Percentiles rank a stretch among this genome's conserved stretches.
phyloP scores from a whole-genome alignment of 2,113 vertebrate genomes.

The Tachysurus fulvidraco region DNA sequence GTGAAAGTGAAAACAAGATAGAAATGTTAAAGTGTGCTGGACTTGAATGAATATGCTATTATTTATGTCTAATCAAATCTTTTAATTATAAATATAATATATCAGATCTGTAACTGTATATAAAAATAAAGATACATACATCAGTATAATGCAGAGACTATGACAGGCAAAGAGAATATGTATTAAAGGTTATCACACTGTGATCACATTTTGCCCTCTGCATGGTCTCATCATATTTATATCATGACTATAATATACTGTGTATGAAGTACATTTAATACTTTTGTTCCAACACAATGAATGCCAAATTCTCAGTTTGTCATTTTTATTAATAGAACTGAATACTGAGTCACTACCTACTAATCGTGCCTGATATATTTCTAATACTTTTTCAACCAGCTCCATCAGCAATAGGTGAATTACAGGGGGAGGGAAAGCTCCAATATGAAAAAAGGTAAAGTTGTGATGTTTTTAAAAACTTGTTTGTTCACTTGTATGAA shows the following conservation, averaged over 20 bases:
- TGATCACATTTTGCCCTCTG: background rate
- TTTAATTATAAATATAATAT: no score
- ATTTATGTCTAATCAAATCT: no score
- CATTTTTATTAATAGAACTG: no score
- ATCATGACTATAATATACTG: background rate
- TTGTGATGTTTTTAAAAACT: background rate
- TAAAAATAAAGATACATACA: no score
- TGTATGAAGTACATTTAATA: background rate
- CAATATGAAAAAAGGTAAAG: background rate
- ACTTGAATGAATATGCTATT: no score
- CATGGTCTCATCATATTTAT: background rate
- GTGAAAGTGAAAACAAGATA: no score
- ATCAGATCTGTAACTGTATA: no score
- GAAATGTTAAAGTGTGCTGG: no score
- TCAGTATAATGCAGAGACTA: background rate
- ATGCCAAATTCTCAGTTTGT: background rate
- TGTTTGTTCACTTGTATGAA: background rate
- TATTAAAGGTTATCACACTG: background rate
- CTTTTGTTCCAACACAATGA: background rate
- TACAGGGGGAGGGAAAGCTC: background rate
- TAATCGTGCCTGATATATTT: background rate
- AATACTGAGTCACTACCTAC: background rate
- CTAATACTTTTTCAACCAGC: background rate
- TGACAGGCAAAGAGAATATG: background rate
- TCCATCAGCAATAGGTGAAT: background rate